Evolutionary conservation across 2,797 vertebrate genomes (phyloP).

Genomic region (Amazona finschi): DNA sequence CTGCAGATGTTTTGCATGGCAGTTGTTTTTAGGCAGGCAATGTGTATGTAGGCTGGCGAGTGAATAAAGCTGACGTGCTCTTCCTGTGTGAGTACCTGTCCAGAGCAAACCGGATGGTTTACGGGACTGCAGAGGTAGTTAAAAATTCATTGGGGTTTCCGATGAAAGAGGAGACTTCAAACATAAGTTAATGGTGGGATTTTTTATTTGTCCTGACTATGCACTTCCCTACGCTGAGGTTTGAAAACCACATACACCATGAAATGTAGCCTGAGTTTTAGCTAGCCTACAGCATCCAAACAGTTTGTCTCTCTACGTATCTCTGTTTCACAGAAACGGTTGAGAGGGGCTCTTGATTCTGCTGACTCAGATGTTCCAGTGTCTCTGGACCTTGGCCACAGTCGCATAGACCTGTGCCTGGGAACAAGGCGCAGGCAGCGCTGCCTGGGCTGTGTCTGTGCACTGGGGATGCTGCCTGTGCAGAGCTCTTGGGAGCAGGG

Average conservation of each 20-base stretch:
- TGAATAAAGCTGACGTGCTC: background rate
- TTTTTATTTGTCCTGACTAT: background rate
- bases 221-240: accelerated
- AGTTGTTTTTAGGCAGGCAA: background rate
- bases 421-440: background rate
- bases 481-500: accelerated
- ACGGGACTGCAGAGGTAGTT: background rate
- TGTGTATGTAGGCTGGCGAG: background rate
- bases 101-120: background rate
- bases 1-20: background rate
- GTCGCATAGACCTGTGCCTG: background rate
- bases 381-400: background rate
- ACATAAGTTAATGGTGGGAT: background rate
- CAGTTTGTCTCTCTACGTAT: background rate
- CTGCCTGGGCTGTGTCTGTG: background rate
- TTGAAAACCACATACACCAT: accelerated
- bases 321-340: accelerated
- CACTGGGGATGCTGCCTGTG: accelerated
- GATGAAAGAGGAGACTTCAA: background rate
- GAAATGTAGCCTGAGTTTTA: background rate
- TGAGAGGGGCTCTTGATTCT: background rate
- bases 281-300: background rate
- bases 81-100: background rate
- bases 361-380: background rate
- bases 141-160: background rate